phyloP scores from a whole-genome alignment of 2,888 invertebrate species.

The Stenolophus ochropezus region DNA sequence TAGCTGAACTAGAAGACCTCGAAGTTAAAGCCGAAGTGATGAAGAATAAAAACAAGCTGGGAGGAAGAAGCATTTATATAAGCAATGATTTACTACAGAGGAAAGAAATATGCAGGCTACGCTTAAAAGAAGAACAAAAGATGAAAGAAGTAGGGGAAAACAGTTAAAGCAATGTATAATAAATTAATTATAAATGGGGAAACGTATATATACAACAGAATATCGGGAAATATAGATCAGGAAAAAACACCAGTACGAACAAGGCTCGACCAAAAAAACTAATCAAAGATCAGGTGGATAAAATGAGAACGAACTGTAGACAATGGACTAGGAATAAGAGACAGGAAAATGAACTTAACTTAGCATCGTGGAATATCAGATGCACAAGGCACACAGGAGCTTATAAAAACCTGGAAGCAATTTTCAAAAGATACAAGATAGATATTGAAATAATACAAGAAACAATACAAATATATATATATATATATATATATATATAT shows the following conservation, averaged over 20 bases:
- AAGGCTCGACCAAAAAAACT: background rate
- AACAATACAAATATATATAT: slow-evolving; percentile 13
- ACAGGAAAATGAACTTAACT: background rate
- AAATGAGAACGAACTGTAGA: background rate
- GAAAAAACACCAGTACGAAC: background rate
- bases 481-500: no score
- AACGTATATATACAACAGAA: background rate
- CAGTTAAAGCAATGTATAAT: background rate
- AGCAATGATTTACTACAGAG: background rate
- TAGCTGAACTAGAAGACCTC: background rate
- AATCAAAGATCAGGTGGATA: background rate
- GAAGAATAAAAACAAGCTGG: slow-evolving; percentile 7
- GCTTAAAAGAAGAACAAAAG: background rate
- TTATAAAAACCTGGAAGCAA: slow-evolving; percentile 2
- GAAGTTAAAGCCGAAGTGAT: background rate
- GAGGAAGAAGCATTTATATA: background rate
- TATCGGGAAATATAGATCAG: background rate
- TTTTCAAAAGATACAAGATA: background rate
- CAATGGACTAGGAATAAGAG: background rate
- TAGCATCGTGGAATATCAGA: slow-evolving; percentile 3
- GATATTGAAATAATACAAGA: background rate
- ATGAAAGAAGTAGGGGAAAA: background rate
- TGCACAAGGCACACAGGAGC: background rate
- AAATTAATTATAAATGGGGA: background rate
- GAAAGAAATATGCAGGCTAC: background rate